Evolutionary conservation across 2,113 vertebrate species (phyloP), one percentile per base, ranked within the genome.

Genomic region (Sigmodon hispidus): DNA sequence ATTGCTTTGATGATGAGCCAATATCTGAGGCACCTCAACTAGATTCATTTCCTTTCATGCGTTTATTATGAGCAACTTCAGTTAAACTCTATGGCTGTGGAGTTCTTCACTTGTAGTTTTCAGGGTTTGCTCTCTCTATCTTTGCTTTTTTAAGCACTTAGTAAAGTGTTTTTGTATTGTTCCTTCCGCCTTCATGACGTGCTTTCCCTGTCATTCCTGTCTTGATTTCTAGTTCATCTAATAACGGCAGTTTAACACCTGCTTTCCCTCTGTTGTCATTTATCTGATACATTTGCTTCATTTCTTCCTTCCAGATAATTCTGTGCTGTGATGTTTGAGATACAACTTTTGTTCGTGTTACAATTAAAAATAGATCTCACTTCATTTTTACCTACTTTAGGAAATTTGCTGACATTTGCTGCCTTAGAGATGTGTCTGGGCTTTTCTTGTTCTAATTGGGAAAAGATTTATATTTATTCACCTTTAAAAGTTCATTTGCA

Each of bases 31-130:
- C 1, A 34, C 10, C 24, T 21, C 29, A 31, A 59, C 50, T 85
- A 94, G 24, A 40, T 89, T 86, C 94, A 79, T 55, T 72, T 89
- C 72, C 50, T 86, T 86, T 90, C 57, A 73, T 80, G 10, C 59
- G n/a, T 59, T 81, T 31, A 45, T 81, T 93, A 87, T 70, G 29
- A 55, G 29, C 48, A 87, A 93, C 65, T 75, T 86, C 59, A 22
- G 70, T 81, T 73, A 87, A 34, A 73, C 55, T 50, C 24, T 92
- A 26, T 52, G 43, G 55, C 50, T 79, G 31, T 57, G 6, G 2
- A 36, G 52, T 70, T 94, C 34, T 75, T 90, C 7, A 43, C 11
- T 65, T 94, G 4, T 77, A 65, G 21, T 57, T 92, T 24, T 69
- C 29, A n/a, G 45, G 50, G 73, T 92, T 85, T 84, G 43, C 26